These are phyloP conservation scores for Montipora cactus DNA, from an alignment of 64 coral and sea anemone genomes.

Conservation along the genomic window DNA sequence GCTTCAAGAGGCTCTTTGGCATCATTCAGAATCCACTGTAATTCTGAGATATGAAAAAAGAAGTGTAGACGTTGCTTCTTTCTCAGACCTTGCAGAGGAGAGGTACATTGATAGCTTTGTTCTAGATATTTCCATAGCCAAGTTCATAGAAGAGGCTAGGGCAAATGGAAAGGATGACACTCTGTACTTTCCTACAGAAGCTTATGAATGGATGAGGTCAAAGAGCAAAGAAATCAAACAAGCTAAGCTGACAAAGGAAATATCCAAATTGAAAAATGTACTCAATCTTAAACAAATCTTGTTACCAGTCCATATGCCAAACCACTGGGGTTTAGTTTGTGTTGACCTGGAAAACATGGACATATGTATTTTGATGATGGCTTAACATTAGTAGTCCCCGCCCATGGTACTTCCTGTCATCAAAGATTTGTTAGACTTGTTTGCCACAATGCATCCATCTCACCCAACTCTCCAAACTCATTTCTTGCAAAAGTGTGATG, in stretches of 20 bases:
- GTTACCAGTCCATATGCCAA: constrained; percentile 61
- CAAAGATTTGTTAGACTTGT: constrained; percentile 57
- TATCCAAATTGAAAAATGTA: background rate
- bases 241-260: background rate
- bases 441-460: constrained; percentile 8
- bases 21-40: background rate
- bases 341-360: constrained; percentile 27
- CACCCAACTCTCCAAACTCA: constrained; percentile 5
- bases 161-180: background rate
- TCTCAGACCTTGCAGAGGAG: constrained; percentile 35
- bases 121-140: constrained; percentile 33
- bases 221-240: background rate
- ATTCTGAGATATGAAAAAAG: constrained; percentile 17
- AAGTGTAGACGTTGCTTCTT: background rate
- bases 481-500: constrained; percentile 16
- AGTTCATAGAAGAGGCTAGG: background rate
- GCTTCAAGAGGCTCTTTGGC: constrained; percentile 20
- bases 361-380: constrained; percentile 76
- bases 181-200: constrained; percentile 43
- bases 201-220: constrained; percentile 61
- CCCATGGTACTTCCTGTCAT: background rate
- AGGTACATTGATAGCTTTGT: constrained; percentile 56
- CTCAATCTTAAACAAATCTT: constrained; percentile 51
- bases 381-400: background rate
- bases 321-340: constrained; percentile 57